These are phyloP conservation scores for Campaea margaritaria DNA, from an alignment of 2,888 invertebrate species.

Conservation along the genomic window DNA sequence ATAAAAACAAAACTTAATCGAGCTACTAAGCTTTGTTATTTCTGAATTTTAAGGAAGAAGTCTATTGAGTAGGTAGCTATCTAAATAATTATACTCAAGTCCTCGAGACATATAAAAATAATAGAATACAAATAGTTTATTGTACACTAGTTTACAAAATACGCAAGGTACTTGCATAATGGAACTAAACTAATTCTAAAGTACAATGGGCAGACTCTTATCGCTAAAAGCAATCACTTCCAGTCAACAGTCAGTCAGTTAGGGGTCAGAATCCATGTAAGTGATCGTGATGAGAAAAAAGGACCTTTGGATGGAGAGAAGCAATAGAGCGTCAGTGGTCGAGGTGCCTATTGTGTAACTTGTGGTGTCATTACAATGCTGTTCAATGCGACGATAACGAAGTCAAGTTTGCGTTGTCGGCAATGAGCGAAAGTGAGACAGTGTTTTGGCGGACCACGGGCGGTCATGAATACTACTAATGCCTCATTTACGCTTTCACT, in stretches of 20 bases:
- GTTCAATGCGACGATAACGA: constrained; percentile 44
- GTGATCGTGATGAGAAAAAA: no score
- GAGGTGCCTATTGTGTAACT: constrained; percentile 37
- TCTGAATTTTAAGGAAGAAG: constrained; percentile 6
- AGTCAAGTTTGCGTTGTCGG: constrained; percentile 56
- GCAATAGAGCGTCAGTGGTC: no score
- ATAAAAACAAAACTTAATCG: constrained; percentile 28
- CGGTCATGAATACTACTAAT: constrained; percentile 68
- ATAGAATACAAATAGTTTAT: no score
- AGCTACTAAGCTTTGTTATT: background rate
- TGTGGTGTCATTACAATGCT: constrained; percentile 27
- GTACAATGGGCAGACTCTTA: no score
- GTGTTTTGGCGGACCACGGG: constrained; percentile 62
- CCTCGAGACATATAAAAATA: no score
- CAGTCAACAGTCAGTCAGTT: no score
- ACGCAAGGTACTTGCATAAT: no score
- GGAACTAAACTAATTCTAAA: no score
- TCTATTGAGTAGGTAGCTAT: constrained; percentile 4
- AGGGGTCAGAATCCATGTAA: no score
- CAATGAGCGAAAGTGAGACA: constrained; percentile 76
- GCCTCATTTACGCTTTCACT: constrained; percentile 75
- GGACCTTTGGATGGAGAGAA: no score
- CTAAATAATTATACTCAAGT: background rate
- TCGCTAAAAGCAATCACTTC: no score
- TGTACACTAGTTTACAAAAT: no score